Conservation (phyloP, 2,888 invertebrate genomes). For the Nemapogon koenigi region DNA sequence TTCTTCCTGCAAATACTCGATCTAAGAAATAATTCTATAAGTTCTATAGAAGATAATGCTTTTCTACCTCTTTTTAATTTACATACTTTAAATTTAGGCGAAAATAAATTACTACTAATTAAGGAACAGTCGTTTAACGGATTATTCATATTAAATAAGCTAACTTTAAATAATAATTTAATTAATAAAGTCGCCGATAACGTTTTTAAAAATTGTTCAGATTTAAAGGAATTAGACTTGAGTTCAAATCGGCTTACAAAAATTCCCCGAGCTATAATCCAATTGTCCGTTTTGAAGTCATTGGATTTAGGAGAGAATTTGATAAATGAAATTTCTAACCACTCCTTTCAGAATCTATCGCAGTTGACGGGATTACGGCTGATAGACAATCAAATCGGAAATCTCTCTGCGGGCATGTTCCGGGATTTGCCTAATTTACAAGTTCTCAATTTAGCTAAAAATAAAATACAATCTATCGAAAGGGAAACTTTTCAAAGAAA, state of each 20-base stretch:
- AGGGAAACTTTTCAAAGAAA: slow-evolving; percentile 86
- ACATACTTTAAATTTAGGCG: slow-evolving; percentile 86
- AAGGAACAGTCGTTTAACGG: slow-evolving; percentile 85
- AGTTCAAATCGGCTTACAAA: slow-evolving; percentile 84
- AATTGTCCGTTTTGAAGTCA: slow-evolving; percentile 83
- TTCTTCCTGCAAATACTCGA: slow-evolving; percentile 87
- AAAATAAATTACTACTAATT: slow-evolving; percentile 81
- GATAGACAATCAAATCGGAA: slow-evolving; percentile 90
- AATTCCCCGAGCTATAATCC: slow-evolving; percentile 85
- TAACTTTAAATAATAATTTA: slow-evolving; percentile 84
- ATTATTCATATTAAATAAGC: slow-evolving; percentile 80
- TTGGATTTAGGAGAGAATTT: slow-evolving; percentile 92
- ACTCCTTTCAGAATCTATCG: slow-evolving; percentile 83
- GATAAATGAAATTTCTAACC: slow-evolving; percentile 81
- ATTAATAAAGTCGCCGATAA: slow-evolving; percentile 77
- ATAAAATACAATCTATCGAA: slow-evolving; percentile 86
- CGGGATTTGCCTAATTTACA: slow-evolving; percentile 83
- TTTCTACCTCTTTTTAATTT: slow-evolving; percentile 88
- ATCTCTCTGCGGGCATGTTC: slow-evolving; percentile 86
- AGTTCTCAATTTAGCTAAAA: slow-evolving; percentile 88
- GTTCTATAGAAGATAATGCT: slow-evolving; percentile 83
- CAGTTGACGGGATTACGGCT: slow-evolving; percentile 87
- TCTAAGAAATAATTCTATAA: slow-evolving; percentile 84
- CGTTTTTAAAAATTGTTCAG: slow-evolving; percentile 87
- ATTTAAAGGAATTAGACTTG: slow-evolving; percentile 86